Percentiles rank a stretch among this genome's conserved stretches.
phyloP scores from a whole-genome alignment of 2,113 vertebrate species.

The Pelecanoides urinatrix region DNA sequence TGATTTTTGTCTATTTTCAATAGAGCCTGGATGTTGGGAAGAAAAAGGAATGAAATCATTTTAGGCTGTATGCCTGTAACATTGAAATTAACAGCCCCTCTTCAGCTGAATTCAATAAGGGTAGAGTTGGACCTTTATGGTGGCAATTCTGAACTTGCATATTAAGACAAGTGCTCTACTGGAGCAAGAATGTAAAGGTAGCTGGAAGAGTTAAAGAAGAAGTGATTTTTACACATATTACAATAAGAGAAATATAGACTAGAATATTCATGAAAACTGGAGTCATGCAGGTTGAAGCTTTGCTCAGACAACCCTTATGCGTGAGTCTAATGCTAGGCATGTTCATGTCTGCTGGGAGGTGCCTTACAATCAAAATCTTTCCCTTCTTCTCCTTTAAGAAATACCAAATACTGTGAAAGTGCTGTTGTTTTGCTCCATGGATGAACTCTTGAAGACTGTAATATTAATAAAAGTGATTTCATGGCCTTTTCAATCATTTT shows the following conservation, averaged over 20 bases:
- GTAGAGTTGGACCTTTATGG: not conserved
- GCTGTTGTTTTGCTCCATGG: not conserved
- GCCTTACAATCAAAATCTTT: not conserved
- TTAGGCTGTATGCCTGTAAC: not conserved
- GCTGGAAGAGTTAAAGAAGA: not conserved
- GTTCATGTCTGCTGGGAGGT: not conserved
- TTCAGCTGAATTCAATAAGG: not conserved
- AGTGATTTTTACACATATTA: not conserved
- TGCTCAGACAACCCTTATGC: not conserved
- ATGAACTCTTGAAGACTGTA: not conserved
- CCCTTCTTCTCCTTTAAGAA: not conserved
- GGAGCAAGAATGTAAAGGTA: not conserved
- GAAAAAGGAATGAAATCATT: constrained; percentile 8
- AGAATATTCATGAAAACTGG: not conserved
- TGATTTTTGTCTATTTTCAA: constrained; percentile 45
- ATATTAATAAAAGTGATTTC: constrained; percentile 2
- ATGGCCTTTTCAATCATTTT: constrained; percentile 13
- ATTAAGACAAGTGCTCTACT: not conserved
- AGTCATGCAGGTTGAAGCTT: not conserved
- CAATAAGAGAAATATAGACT: not conserved
- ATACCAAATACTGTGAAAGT: not conserved
- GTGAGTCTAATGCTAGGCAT: not conserved
- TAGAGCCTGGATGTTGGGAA: not conserved
- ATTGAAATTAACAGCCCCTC: not conserved
- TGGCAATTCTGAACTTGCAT: not conserved